Conservation (phyloP, 2,113 vertebrate genomes). For the Copsychus sechellarum region DNA sequence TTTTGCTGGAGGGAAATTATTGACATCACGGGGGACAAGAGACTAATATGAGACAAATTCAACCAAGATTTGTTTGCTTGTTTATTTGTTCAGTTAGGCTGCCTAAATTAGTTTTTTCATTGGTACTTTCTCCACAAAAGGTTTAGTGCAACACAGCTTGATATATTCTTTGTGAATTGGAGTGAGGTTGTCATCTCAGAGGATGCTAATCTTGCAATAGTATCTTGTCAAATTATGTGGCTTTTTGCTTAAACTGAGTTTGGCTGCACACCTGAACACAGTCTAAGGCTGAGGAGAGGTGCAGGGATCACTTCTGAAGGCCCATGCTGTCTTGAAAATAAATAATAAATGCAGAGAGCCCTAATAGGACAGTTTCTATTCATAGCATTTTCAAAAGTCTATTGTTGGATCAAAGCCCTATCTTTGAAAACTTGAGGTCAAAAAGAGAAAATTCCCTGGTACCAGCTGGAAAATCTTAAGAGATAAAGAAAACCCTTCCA, state of each 20-base stretch:
- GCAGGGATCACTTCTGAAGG: background rate
- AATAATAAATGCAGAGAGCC: background rate
- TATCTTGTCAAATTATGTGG: background rate
- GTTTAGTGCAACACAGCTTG: background rate
- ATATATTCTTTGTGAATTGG: background rate
- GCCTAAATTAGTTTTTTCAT: background rate
- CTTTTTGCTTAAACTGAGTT: background rate
- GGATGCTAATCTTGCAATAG: background rate
- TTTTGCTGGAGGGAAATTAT: background rate
- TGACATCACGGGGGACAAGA: background rate
- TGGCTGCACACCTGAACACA: background rate
- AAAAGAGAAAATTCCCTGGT: background rate
- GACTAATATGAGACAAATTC: background rate
- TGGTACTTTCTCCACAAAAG: background rate
- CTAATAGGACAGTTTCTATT: background rate
- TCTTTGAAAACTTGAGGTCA: background rate
- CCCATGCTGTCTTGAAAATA: background rate
- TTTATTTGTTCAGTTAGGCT: background rate
- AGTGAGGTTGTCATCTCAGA: background rate
- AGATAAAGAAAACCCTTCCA: background rate
- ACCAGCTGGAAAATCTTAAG: background rate
- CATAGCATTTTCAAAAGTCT: background rate
- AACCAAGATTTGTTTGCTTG: background rate
- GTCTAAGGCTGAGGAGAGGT: background rate
- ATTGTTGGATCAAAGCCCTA: background rate